These are phyloP conservation scores for Achroia grisella DNA, from an alignment of 1,140 invertebrate species.

Conservation along the genomic window DNA sequence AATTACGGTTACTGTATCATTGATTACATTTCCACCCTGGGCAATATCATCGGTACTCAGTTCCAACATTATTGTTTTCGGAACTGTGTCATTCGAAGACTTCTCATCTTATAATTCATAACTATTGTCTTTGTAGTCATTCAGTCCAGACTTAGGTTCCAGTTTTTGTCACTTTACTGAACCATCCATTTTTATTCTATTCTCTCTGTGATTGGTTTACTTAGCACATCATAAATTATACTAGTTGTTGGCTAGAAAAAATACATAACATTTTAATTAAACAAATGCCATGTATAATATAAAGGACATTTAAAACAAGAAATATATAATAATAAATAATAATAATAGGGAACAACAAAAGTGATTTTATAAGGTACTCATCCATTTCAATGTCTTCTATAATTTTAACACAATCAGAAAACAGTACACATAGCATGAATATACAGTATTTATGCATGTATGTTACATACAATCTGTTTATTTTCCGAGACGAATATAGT, in stretches of 20 bases:
- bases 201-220: neutral
- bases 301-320: neutral
- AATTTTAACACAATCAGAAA: neutral
- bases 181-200: conserved; percentile 47
- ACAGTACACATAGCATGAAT: conserved; percentile 42
- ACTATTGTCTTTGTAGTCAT: conserved; percentile 19
- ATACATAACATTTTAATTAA: conserved; percentile 1
- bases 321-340: neutral
- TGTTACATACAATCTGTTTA: no score
- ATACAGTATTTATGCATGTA: no score
- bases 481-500: no score
- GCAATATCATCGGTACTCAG: conserved; percentile 43
- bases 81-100: conserved; percentile 16
- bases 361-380: neutral
- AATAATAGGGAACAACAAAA: neutral
- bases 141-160: conserved; percentile 5
- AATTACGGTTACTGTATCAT: conserved; percentile 57
- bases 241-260: conserved; percentile 1
- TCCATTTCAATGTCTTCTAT: neutral
- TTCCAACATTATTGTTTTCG: conserved; percentile 51
- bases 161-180: conserved; percentile 51
- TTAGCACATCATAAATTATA: neutral
- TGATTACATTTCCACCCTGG: conserved; percentile 70
- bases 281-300: conserved; percentile 1
- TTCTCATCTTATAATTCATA: conserved; percentile 32